These are phyloP conservation scores for Neopipo cinnamomea DNA, from an alignment of 2,113 vertebrate genomes.

Conservation along the genomic window DNA sequence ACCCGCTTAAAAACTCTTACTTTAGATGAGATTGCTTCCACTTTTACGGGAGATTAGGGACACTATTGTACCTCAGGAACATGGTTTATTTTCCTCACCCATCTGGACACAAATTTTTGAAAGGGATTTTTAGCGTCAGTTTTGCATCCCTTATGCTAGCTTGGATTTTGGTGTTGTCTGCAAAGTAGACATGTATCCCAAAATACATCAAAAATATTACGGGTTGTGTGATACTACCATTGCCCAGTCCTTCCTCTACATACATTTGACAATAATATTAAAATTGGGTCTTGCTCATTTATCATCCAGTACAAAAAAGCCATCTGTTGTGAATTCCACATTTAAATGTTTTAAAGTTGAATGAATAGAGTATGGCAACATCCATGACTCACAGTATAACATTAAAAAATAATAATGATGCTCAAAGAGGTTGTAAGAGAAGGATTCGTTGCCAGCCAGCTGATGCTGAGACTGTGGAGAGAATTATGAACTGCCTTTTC, in stretches of 20 bases:
- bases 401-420: not conserved
- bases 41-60: not conserved
- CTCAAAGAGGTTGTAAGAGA: not conserved
- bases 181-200: not conserved
- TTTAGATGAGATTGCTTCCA: not conserved
- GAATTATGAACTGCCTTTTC: not conserved
- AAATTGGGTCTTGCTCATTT: not conserved
- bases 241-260: not conserved
- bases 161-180: not conserved
- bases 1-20: not conserved
- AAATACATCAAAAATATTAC: not conserved
- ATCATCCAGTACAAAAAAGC: not conserved
- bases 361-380: not conserved
- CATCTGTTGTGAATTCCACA: not conserved
- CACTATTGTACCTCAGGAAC: not conserved
- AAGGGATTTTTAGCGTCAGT: not conserved
- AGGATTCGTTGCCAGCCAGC: not conserved
- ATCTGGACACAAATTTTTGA: conserved; percentile 10
- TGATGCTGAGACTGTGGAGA: not conserved
- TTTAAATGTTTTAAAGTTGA: not conserved
- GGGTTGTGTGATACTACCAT: not conserved
- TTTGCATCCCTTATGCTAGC: not conserved
- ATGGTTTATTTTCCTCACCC: not conserved
- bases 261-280: not conserved
- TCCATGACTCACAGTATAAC: not conserved